Evolutionary conservation across 2,888 invertebrate genomes (phyloP).

Genomic region (Plebejus argus): DNA sequence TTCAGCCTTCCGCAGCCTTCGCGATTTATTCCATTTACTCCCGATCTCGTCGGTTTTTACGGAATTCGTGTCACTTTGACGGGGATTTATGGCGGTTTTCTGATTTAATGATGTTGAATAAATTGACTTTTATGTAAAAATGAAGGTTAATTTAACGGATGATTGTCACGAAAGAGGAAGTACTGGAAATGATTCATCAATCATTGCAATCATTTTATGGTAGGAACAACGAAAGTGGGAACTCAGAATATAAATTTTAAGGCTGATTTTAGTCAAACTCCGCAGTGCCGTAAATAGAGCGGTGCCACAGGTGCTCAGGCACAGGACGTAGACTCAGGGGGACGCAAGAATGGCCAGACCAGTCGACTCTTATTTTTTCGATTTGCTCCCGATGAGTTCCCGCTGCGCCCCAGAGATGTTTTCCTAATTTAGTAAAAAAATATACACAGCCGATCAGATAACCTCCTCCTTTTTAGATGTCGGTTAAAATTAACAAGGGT

Average conservation of each 20-base stretch:
- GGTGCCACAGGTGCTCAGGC: too few relatives aligned
- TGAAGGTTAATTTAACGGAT: background rate
- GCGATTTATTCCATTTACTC: constrained; percentile 15
- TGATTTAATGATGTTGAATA: background rate
- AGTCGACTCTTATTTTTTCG: too few relatives aligned
- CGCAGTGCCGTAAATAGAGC: too few relatives aligned
- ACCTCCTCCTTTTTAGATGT: too few relatives aligned
- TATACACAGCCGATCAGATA: too few relatives aligned
- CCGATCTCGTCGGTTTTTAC: constrained; percentile 17
- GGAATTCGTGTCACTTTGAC: constrained; percentile 25
- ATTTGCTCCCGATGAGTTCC: too few relatives aligned
- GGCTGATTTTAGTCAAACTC: too few relatives aligned
- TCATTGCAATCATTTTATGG: background rate
- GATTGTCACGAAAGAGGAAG: background rate
- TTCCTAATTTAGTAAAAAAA: too few relatives aligned
- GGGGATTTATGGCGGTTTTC: background rate
- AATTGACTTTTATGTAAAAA: background rate
- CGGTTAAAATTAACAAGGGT: too few relatives aligned
- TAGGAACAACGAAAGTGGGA: background rate
- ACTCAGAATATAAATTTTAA: background rate
- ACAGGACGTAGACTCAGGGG: too few relatives aligned
- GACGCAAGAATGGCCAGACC: too few relatives aligned
- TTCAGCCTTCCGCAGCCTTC: constrained; percentile 27
- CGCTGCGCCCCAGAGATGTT: too few relatives aligned
- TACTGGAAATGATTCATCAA: background rate